Percentiles rank a stretch among this genome's conserved stretches.
phyloP scores from a whole-genome alignment of 64 coral and sea anemone species.

The Stichodactyla helianthus region DNA sequence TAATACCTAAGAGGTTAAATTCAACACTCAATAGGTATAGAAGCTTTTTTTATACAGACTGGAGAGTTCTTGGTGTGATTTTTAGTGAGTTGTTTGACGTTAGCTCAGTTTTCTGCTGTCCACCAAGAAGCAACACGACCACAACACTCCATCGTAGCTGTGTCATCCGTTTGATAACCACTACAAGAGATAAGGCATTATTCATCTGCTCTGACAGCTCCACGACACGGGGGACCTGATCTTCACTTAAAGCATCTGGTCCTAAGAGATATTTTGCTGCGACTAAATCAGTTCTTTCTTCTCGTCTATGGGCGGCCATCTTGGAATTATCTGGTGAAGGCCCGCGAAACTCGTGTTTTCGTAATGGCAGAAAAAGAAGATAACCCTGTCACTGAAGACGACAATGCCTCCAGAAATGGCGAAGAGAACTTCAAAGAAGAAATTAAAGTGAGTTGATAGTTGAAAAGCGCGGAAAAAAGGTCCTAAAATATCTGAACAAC shows the following conservation, averaged over 20 bases:
- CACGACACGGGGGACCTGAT: constrained; percentile 14
- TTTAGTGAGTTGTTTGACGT: background rate
- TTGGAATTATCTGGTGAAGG: background rate
- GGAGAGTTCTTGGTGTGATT: background rate
- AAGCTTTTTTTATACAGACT: background rate
- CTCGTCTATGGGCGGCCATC: constrained; percentile 17
- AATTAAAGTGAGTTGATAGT: constrained; percentile 10
- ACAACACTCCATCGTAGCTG: constrained; percentile 5
- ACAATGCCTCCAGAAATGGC: constrained; percentile 5
- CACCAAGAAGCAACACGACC: background rate
- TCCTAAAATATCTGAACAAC: background rate
- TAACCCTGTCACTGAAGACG: background rate
- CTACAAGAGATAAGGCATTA: constrained; percentile 13
- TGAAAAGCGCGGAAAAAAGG: background rate
- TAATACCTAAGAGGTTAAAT: background rate
- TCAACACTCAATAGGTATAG: background rate
- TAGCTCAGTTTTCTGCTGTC: background rate
- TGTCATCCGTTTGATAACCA: constrained; percentile 29
- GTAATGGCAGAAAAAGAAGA: constrained; percentile 2
- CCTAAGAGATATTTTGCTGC: background rate
- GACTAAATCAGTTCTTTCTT: constrained; percentile 15
- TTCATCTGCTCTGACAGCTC: constrained; percentile 29
- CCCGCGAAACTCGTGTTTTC: constrained; percentile 7
- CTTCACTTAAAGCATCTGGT: constrained; percentile 24
- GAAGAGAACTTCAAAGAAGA: constrained; percentile 34